Percentiles rank a stretch among this genome's conserved stretches.
phyloP scores from a whole-genome alignment of 2,113 vertebrate genomes.

The Hypomesus transpacificus region DNA sequence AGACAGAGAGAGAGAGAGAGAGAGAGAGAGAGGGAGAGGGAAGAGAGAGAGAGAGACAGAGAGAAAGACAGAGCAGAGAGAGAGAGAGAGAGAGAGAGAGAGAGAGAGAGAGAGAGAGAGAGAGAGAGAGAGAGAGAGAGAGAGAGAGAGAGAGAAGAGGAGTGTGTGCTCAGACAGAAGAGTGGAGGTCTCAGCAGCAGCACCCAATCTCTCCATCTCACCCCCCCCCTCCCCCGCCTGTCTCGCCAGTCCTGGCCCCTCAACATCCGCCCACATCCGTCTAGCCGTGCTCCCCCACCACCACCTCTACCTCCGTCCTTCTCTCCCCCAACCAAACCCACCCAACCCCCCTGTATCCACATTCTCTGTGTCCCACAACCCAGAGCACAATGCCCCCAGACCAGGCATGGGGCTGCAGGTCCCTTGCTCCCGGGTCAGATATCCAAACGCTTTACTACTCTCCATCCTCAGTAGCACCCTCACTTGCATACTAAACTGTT shows the following conservation, averaged over 20 bases:
- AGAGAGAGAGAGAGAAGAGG: constrained; percentile 25
- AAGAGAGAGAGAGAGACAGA: neutral
- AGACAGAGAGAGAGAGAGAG: neutral
- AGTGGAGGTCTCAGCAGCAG: neutral
- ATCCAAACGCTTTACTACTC: too few species aligned
- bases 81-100: neutral
- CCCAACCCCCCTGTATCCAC: constrained; percentile 35
- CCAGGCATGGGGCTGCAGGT: too few species aligned
- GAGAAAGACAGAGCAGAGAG: too few species aligned
- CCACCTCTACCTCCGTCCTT: constrained; percentile 34
- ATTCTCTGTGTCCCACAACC: neutral
- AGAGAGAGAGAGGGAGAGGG: neutral
- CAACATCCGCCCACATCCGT: constrained; percentile 57
- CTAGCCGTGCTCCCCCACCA: constrained; percentile 13
- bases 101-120: neutral
- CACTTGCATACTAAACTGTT: too few species aligned
- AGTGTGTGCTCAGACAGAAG: constrained; percentile 43
- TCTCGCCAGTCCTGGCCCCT: constrained; percentile 25
- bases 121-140: neutral
- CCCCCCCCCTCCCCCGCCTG: constrained; percentile 46
- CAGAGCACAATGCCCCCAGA: constrained; percentile 24
- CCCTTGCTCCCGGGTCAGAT: too few species aligned
- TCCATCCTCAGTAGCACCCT: too few species aligned
- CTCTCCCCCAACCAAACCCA: constrained; percentile 38
- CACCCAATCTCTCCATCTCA: constrained; percentile 54